Percentiles rank a stretch among this genome's conserved stretches.
These are phyloP conservation scores for Embidobia sp. DNA, from an alignment of 2,888 invertebrate genomes.

Conservation along the genomic window DNA sequence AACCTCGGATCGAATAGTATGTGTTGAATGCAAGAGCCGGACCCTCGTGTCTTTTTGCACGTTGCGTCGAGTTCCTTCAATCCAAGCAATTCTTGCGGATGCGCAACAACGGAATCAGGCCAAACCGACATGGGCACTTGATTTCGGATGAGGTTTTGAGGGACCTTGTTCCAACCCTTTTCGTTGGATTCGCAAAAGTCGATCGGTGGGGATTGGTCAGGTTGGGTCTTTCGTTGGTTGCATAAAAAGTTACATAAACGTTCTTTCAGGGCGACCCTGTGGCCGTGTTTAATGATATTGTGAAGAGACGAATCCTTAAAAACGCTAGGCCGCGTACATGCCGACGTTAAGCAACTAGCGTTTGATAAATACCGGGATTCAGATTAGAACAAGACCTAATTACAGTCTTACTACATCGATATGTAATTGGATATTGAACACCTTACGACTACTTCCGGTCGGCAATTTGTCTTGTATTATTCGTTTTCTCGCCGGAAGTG, in stretches of 20 bases:
- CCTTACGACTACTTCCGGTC: constrained; percentile 18
- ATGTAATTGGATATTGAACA: constrained; percentile 46
- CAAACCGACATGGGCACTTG: too few relatives aligned
- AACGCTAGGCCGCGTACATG: constrained; percentile 72
- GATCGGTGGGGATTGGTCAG: too few relatives aligned
- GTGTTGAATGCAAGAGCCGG: too few relatives aligned
- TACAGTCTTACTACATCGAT: constrained; percentile 50
- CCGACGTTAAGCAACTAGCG: constrained; percentile 70
- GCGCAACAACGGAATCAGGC: too few relatives aligned
- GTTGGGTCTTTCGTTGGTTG: constrained; percentile 65
- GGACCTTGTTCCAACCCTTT: too few relatives aligned
- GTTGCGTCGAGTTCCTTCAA: too few relatives aligned
- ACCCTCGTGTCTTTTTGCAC: too few relatives aligned
- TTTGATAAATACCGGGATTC: constrained; percentile 75
- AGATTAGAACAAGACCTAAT: constrained; percentile 73
- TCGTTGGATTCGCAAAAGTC: too few relatives aligned
- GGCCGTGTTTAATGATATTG: constrained; percentile 76
- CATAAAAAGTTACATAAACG: constrained; percentile 71
- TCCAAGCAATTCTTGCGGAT: too few relatives aligned
- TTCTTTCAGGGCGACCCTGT: constrained; percentile 66
- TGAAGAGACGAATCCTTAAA: constrained; percentile 79
- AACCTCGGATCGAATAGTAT: too few relatives aligned
- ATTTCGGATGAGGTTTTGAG: too few relatives aligned
- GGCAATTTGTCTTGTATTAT: neutral
- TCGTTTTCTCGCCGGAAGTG: constrained; percentile 29